Evolutionary conservation across 1,140 invertebrate species (phyloP).

Genomic region (Cylas formicarius): DNA sequence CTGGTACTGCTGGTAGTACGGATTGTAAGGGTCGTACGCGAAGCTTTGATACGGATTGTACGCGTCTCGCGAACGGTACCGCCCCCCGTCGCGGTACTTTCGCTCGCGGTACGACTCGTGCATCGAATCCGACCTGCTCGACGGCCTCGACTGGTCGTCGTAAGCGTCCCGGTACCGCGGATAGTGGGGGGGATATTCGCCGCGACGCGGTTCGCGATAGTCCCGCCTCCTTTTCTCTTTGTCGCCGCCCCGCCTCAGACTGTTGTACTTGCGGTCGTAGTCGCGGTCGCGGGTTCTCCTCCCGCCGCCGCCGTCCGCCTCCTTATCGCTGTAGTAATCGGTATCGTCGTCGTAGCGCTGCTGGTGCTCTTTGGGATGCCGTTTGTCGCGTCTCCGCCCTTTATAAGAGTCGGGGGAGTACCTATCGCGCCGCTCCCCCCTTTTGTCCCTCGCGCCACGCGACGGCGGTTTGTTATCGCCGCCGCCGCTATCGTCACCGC

Average conservation of each 20-base stretch:
- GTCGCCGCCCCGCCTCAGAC: slow-evolving; percentile 33
- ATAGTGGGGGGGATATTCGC: slow-evolving; percentile 46
- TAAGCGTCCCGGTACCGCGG: slow-evolving; percentile 45
- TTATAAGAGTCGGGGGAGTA: slow-evolving; percentile 18
- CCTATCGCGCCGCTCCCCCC: slow-evolving; percentile 13
- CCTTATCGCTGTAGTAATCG: slow-evolving; percentile 39
- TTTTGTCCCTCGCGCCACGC: slow-evolving; percentile 23
- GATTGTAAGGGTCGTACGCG: slow-evolving; percentile 49
- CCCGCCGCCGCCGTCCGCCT: too few relatives aligned
- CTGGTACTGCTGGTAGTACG: slow-evolving; percentile 51
- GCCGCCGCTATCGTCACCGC: slow-evolving; percentile 38
- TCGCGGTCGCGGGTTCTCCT: slow-evolving; percentile 36
- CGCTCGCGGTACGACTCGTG: slow-evolving; percentile 45
- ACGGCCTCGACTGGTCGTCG: slow-evolving; percentile 42
- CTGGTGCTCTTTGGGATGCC: slow-evolving; percentile 38
- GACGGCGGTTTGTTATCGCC: slow-evolving; percentile 24
- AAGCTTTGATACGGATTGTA: slow-evolving; percentile 46
- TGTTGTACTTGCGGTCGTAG: slow-evolving; percentile 38
- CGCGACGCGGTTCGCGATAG: slow-evolving; percentile 25
- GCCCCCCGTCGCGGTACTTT: slow-evolving; percentile 38
- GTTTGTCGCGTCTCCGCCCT: slow-evolving; percentile 40
- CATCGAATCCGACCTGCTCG: slow-evolving; percentile 46
- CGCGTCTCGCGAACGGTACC: slow-evolving; percentile 34
- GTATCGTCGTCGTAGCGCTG: slow-evolving; percentile 41
- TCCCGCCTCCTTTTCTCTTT: slow-evolving; percentile 34